Evolutionary conservation across 2,888 invertebrate genomes (phyloP).

Genomic region (Cabera pusaria): DNA sequence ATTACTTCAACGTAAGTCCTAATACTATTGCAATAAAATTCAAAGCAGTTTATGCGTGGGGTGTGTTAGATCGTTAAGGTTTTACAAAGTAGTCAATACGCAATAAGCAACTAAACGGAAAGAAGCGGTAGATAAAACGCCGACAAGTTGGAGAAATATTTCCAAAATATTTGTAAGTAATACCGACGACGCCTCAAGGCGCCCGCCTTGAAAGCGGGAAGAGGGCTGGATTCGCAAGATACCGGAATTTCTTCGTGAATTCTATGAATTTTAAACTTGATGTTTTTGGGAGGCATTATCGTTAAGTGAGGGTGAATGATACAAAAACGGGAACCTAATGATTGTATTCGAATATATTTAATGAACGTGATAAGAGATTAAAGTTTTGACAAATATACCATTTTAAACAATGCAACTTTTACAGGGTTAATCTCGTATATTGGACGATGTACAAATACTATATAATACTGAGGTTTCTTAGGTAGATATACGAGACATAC

Average conservation of each 20-base stretch:
- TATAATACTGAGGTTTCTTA: too few species aligned
- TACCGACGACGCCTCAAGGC: too few species aligned
- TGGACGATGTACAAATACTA: constrained; percentile 2
- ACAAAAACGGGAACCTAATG: constrained; percentile 1
- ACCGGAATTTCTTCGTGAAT: constrained; percentile 39
- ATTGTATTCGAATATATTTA: too few species aligned
- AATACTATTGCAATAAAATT: too few species aligned
- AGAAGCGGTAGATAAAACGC: constrained; percentile 80
- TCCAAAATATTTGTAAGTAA: constrained; percentile 81
- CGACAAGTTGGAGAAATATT: constrained; percentile 82
- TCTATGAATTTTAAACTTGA: constrained; percentile 14
- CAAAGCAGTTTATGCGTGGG: too few species aligned
- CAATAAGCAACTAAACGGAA: constrained; percentile 76
- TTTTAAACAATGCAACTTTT: too few species aligned
- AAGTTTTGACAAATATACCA: too few species aligned
- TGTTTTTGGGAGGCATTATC: constrained; percentile 13
- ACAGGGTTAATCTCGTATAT: too few species aligned
- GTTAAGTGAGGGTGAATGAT: constrained; percentile 8
- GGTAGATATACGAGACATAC: too few species aligned
- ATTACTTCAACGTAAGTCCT: too few species aligned
- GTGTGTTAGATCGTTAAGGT: too few species aligned
- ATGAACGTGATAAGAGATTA: too few species aligned
- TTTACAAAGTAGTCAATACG: constrained; percentile 38
- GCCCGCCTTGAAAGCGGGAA: constrained; percentile 57
- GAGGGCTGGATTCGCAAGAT: constrained; percentile 25